phyloP scores from a whole-genome alignment of 2,888 invertebrate genomes.

The Patella caerulea region DNA sequence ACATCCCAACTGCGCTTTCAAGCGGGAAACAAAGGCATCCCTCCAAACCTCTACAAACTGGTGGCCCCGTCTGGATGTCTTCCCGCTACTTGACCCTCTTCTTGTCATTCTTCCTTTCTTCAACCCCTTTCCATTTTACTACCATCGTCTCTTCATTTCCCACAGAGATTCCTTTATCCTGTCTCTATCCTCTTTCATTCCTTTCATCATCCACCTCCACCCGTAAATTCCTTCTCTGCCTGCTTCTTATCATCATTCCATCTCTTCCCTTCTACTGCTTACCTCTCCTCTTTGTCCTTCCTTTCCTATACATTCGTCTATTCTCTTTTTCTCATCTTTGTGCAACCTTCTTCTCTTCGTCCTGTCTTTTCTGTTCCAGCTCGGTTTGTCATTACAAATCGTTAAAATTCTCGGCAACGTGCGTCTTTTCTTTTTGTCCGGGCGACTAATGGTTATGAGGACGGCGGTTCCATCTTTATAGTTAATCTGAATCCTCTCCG shows the following conservation, averaged over 20 bases:
- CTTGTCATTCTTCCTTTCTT: no score
- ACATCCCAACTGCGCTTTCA: background rate
- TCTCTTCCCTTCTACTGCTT: background rate
- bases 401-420: no score
- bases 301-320: background rate
- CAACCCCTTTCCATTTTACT: no score
- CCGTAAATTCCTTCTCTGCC: background rate
- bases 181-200: background rate
- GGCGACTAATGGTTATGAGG: background rate
- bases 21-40: background rate
- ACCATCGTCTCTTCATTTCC: no score
- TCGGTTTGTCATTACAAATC: no score
- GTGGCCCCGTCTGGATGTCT: background rate
- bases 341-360: background rate
- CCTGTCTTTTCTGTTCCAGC: background rate
- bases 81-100: no score
- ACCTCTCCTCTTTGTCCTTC: background rate
- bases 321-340: background rate
- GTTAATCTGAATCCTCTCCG: no score
- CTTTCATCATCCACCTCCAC: background rate
- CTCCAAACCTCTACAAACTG: background rate
- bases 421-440: no score
- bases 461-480: no score
- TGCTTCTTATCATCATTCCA: background rate
- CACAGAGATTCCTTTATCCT: no score